A percentile compares a stretch with the other conserved stretches of the same genome.
Conservation (phyloP, 1,140 invertebrate species). For the Pantala flavescens region DNA sequence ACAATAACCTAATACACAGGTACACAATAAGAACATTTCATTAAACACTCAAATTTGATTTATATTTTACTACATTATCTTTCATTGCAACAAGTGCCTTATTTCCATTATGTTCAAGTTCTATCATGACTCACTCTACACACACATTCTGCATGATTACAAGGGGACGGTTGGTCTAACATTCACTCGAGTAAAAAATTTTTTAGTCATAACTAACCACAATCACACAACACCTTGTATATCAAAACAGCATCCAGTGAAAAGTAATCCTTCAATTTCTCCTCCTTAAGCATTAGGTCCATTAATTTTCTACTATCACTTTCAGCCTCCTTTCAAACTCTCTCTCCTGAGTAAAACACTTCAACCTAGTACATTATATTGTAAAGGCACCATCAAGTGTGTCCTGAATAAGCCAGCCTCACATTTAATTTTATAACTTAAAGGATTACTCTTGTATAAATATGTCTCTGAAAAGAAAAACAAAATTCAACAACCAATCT, state of each 20-base stretch:
- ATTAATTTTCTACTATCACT: neutral
- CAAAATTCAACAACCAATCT: constrained; percentile 14
- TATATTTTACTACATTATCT: neutral
- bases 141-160: neutral
- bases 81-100: neutral
- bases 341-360: neutral
- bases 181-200: constrained; percentile 10
- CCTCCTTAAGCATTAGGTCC: neutral
- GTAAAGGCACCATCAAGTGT: constrained; percentile 13
- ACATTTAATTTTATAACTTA: neutral
- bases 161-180: neutral
- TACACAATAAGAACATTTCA: neutral
- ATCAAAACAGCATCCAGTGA: constrained; percentile 13
- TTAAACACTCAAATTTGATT: neutral
- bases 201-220: neutral
- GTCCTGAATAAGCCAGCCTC: neutral
- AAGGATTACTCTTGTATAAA: constrained; percentile 11
- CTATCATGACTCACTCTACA: too few species aligned
- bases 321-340: neutral
- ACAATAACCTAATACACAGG: neutral
- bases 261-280: neutral
- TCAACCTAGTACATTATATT: neutral
- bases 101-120: neutral
- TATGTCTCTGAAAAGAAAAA: constrained; percentile 15
- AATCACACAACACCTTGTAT: constrained; percentile 3